A percentile compares a stretch with the other conserved stretches of the same genome.
Evolutionary conservation across 2,797 vertebrate species (phyloP).

Genomic region (Mormyrops attenuatus): DNA sequence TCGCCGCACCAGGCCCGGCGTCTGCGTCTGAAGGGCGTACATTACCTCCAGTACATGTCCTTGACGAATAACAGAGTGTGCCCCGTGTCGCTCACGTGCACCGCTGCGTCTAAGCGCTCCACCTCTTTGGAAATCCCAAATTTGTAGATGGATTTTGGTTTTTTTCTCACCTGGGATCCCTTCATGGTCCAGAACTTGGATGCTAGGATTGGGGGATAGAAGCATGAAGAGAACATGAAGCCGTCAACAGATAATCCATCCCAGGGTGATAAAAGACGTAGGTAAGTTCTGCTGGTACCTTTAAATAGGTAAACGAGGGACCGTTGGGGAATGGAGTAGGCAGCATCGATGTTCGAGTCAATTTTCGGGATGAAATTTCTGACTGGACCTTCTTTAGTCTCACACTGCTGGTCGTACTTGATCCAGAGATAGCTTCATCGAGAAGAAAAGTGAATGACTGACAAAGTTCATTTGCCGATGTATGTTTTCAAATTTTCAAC

Average conservation of each 20-base stretch:
- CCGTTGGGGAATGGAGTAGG: conserved; percentile 61
- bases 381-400: conserved; percentile 63
- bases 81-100: conserved; percentile 58
- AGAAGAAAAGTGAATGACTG: neutral
- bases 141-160: conserved; percentile 52
- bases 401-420: conserved; percentile 53
- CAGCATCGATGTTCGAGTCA: conserved; percentile 57
- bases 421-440: conserved; percentile 64
- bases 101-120: conserved; percentile 61
- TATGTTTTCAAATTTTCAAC: neutral
- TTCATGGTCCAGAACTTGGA: conserved; percentile 65
- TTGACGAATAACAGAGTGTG: conserved; percentile 67
- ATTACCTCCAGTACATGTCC: conserved; percentile 68
- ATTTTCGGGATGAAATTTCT: conserved; percentile 66
- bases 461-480: neutral
- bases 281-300: conserved; percentile 39
- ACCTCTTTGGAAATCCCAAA: conserved; percentile 64
- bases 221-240: neutral
- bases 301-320: conserved; percentile 64
- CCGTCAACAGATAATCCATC: neutral
- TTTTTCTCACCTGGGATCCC: conserved; percentile 53
- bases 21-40: neutral
- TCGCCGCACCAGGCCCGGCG: neutral
- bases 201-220: conserved; percentile 38
- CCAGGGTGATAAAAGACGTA: neutral